Percentiles rank a stretch among this genome's conserved stretches.
phyloP scores from a whole-genome alignment of 2,797 vertebrate genomes.

The Sebastes hubbsi region DNA sequence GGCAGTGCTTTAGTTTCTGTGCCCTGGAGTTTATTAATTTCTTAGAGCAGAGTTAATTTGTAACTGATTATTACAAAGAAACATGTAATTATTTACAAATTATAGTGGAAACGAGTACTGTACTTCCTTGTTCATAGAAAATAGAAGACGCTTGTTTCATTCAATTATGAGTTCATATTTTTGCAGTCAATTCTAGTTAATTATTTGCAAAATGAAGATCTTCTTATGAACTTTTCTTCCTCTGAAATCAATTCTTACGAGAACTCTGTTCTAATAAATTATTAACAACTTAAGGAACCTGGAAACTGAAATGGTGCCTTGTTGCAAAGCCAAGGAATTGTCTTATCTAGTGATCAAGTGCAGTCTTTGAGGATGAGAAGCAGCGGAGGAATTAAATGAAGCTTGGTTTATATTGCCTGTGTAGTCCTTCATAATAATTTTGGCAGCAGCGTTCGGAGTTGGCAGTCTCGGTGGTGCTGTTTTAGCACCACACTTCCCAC shows the following conservation, averaged over 20 bases:
- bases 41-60: not conserved
- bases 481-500: constrained; percentile 45
- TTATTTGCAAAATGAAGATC: not conserved
- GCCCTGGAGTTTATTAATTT: not conserved
- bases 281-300: not conserved
- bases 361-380: constrained; percentile 6
- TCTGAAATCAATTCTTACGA: not conserved
- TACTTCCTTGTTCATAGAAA: not conserved
- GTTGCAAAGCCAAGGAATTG: not conserved
- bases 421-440: constrained; percentile 3
- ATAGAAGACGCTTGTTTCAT: not conserved
- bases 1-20: not conserved
- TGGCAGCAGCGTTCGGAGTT: constrained; percentile 14
- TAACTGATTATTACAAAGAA: not conserved
- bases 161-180: not conserved
- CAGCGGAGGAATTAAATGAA: not conserved
- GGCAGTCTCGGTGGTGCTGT: constrained; percentile 19
- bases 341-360: constrained; percentile 10
- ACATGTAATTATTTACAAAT: not conserved
- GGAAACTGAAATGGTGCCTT: not conserved
- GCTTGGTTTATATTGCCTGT: not conserved
- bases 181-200: not conserved
- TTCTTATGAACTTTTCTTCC: not conserved
- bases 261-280: not conserved
- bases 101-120: not conserved